These are phyloP conservation scores for Slavum lentiscoides DNA, from an alignment of 2,888 invertebrate genomes.

Conservation along the genomic window DNA sequence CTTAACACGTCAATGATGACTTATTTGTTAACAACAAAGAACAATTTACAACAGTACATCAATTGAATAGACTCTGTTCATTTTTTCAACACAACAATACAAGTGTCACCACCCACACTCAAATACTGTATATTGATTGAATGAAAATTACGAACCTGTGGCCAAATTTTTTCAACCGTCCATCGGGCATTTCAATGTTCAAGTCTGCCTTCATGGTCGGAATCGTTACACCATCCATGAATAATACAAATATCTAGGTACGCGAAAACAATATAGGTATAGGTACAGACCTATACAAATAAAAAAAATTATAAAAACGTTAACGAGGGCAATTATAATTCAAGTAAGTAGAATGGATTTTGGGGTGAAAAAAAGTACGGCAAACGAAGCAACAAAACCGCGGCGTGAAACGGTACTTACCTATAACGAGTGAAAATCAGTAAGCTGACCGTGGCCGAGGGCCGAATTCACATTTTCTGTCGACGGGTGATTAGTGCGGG, in stretches of 20 bases:
- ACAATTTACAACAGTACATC: neutral
- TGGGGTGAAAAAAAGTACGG: neutral
- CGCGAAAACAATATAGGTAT: neutral
- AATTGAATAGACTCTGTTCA: neutral
- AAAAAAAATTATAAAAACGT: too few relatives aligned
- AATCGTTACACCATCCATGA: neutral
- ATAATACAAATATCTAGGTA: neutral
- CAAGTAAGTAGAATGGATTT: neutral
- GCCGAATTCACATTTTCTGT: neutral
- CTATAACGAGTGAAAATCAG: neutral
- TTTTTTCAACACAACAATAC: neutral
- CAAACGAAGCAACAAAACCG: neutral
- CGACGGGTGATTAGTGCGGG: neutral
- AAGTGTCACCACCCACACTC: neutral
- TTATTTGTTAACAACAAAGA: neutral
- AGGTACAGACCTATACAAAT: too few relatives aligned
- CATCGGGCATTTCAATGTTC: constrained; percentile 44
- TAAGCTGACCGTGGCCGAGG: neutral
- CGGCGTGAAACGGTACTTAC: neutral
- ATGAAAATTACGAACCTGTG: constrained; percentile 22
- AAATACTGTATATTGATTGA: neutral
- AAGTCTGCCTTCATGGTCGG: constrained; percentile 38
- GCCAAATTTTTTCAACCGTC: constrained; percentile 39
- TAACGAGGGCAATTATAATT: neutral
- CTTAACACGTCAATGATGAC: neutral